phyloP scores from a whole-genome alignment of 1,140 invertebrate species.

The Lucilia cuprina region DNA sequence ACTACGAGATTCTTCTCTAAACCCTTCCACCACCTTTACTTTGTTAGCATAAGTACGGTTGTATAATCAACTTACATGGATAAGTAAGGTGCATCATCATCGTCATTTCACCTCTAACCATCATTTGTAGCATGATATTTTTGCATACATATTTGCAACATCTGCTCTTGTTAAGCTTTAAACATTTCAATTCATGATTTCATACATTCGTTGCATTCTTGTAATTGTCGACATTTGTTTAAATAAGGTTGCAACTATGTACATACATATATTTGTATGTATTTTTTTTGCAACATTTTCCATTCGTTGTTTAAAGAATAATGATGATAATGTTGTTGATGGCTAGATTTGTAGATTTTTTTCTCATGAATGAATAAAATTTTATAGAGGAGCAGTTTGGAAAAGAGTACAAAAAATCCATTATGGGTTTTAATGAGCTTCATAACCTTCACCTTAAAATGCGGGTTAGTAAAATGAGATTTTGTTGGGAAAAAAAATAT shows the following conservation, averaged over 20 bases:
- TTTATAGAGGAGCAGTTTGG: background rate
- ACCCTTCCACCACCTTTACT: background rate
- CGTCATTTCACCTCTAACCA: background rate
- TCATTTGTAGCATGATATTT: background rate
- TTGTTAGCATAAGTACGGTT: background rate
- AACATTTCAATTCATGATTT: background rate
- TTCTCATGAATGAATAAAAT: background rate
- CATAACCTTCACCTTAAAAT: slow-evolving; percentile 1
- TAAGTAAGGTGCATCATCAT: background rate
- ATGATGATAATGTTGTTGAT: background rate
- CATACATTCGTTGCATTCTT: background rate
- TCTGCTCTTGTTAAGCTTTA: background rate
- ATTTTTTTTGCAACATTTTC: background rate
- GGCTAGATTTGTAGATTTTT: background rate
- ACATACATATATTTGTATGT: background rate
- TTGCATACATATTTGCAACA: background rate
- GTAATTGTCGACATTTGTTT: slow-evolving; percentile 14
- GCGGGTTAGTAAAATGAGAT: background rate
- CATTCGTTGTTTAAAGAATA: background rate
- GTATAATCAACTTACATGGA: background rate
- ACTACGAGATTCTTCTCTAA: background rate
- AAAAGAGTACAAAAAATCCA: background rate
- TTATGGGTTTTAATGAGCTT: background rate
- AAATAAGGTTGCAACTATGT: background rate
- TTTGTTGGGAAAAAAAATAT: background rate